A percentile compares a stretch with the other conserved stretches of the same genome.
Conservation (phyloP, 2,113 vertebrate genomes). For the Bos taurus region DNA sequence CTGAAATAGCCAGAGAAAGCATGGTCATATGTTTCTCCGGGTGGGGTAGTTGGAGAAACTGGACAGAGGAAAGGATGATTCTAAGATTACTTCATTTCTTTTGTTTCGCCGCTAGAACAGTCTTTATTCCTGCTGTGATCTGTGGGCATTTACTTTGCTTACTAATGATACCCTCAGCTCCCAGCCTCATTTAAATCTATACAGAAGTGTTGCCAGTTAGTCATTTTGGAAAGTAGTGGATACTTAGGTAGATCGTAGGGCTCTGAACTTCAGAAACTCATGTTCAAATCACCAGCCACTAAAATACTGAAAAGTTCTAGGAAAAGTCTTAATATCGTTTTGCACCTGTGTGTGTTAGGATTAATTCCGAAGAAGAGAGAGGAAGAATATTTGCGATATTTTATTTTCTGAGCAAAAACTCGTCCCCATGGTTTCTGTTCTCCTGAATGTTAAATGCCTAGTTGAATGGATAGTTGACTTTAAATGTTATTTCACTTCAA, state of each 20-base stretch:
- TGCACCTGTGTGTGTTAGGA: neutral
- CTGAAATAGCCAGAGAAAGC: neutral
- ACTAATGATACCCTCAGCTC: neutral
- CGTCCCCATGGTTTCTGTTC: neutral
- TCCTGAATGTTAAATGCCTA: neutral
- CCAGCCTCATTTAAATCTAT: neutral
- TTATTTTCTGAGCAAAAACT: constrained; percentile 18
- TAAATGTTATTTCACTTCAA: neutral
- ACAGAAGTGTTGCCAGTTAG: neutral
- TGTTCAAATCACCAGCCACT: neutral
- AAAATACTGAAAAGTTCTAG: neutral
- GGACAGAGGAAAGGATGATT: neutral
- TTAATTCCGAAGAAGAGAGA: neutral
- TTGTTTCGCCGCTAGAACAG: neutral
- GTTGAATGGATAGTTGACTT: neutral
- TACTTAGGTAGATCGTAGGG: neutral
- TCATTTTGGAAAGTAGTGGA: neutral
- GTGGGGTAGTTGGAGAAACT: neutral
- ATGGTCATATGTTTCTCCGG: neutral
- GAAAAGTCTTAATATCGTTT: neutral
- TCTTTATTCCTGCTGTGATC: neutral
- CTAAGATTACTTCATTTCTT: neutral
- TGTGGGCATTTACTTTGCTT: neutral
- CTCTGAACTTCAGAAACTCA: neutral
- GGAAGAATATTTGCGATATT: neutral